Conservation (phyloP, 2,797 vertebrate genomes). For the Oceanodroma leucorhoa region DNA sequence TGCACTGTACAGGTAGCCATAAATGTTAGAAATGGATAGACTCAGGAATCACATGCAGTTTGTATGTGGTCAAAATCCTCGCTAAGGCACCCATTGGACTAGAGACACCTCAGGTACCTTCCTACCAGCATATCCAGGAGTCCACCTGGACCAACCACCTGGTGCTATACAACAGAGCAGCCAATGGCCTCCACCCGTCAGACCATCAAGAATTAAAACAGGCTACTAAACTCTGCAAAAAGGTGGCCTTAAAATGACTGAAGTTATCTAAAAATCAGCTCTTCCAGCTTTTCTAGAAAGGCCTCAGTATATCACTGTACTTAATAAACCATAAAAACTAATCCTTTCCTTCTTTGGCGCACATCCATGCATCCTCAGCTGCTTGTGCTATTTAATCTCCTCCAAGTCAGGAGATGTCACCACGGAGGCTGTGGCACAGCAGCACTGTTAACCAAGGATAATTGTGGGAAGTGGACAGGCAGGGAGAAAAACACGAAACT, state of each 20-base stretch:
- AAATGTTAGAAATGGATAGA: neutral
- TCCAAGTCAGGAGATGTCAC: neutral
- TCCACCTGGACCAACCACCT: neutral
- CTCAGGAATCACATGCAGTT: neutral
- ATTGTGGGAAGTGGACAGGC: neutral
- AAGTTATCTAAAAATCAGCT: neutral
- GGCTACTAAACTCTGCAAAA: neutral
- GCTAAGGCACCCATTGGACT: neutral
- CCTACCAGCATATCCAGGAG: neutral
- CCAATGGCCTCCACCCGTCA: neutral
- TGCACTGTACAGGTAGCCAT: neutral
- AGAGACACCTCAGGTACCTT: neutral
- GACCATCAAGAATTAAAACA: neutral
- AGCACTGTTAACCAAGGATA: neutral
- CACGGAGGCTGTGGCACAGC: neutral
- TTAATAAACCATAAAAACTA: neutral
- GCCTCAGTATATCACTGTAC: neutral
- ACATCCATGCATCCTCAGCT: neutral
- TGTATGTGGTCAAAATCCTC: neutral
- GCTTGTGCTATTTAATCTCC: neutral
- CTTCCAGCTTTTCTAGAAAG: neutral
- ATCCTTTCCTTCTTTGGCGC: neutral
- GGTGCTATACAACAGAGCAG: neutral
- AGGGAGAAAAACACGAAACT: neutral
- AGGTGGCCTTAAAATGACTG: neutral